phyloP scores from a whole-genome alignment of 2,797 vertebrate genomes.

The Eremophila alpestris region DNA sequence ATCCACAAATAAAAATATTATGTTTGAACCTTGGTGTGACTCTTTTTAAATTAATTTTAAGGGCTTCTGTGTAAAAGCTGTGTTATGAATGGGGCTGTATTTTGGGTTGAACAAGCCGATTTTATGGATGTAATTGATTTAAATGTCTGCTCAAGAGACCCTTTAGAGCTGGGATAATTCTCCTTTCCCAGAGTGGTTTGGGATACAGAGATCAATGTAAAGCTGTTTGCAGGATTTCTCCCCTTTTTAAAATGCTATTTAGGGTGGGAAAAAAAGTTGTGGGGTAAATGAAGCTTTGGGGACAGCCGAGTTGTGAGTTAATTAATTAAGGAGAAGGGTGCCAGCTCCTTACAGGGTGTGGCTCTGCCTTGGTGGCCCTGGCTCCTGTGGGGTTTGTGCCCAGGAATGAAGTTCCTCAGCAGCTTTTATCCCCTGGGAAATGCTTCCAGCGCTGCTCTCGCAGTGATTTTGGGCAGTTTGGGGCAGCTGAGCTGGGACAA shows the following conservation, averaged over 20 bases:
- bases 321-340: not conserved
- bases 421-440: not conserved
- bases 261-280: rapidly evolving
- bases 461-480: rapidly evolving
- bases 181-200: not conserved
- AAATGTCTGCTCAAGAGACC: not conserved
- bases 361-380: not conserved
- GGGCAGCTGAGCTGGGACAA: not conserved
- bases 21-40: slow-evolving; percentile 36
- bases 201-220: not conserved
- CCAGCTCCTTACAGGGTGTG: not conserved
- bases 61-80: not conserved
- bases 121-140: not conserved
- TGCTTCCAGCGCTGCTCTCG: rapidly evolving
- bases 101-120: not conserved
- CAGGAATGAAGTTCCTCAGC: not conserved
- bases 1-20: slow-evolving; percentile 74
- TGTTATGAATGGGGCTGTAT: rapidly evolving
- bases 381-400: rapidly evolving
- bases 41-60: not conserved
- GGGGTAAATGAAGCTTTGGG: not conserved
- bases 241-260: not conserved
- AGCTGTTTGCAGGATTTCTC: not conserved
- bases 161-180: not conserved
- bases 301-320: not conserved